These are phyloP conservation scores for Sorex maritimensis DNA, from an alignment of 2,797 vertebrate genomes.

Conservation along the genomic window DNA sequence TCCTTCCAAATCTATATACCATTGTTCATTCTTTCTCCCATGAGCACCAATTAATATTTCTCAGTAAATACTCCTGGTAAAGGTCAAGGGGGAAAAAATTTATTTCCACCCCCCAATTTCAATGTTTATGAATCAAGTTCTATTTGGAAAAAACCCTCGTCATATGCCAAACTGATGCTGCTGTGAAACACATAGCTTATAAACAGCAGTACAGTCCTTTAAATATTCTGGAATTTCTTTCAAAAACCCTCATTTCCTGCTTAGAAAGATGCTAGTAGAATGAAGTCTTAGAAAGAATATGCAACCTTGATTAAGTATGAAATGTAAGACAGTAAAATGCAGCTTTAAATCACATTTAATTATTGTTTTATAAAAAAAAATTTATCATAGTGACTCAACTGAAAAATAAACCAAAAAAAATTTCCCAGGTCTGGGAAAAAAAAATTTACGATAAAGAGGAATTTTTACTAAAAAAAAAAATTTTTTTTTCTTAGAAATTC, in stretches of 20 bases:
- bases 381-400: neutral
- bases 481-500: slow-evolving; percentile 56
- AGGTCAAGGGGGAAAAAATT: slow-evolving; percentile 33
- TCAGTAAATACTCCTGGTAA: slow-evolving; percentile 55
- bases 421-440: too few relatives aligned
- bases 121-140: slow-evolving; percentile 37
- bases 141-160: slow-evolving; percentile 33
- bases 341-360: slow-evolving; percentile 67
- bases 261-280: slow-evolving; percentile 54
- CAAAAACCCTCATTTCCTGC: slow-evolving; percentile 19
- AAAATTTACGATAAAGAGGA: slow-evolving; percentile 19
- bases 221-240: slow-evolving; percentile 48
- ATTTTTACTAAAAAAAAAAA: slow-evolving; percentile 62
- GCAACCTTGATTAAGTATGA: slow-evolving; percentile 64
- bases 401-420: too few relatives aligned
- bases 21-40: neutral
- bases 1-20: slow-evolving; percentile 27
- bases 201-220: slow-evolving; percentile 30
- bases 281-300: slow-evolving; percentile 63
- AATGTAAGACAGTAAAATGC: slow-evolving; percentile 59
- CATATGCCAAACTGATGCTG: neutral
- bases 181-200: too few relatives aligned
- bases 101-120: slow-evolving; percentile 17
- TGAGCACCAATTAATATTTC: neutral
- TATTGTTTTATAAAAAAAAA: slow-evolving; percentile 44